Base-by-base conservation (phyloP, 2,113 vertebrate genomes). In the Orthonyx spaldingii region DNA sequence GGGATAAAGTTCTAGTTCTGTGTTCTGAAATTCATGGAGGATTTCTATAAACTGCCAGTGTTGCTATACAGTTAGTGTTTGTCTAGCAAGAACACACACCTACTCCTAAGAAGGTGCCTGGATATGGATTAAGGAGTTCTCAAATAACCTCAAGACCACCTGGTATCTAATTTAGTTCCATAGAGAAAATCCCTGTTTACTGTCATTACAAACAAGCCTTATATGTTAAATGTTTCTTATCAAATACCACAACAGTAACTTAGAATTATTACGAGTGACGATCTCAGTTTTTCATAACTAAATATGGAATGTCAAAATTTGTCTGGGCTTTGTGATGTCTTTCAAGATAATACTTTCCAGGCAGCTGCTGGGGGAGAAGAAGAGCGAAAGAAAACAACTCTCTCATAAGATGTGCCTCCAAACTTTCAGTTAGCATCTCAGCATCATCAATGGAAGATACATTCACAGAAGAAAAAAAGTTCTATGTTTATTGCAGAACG, bases 401-500 rank as follows among this genome's bases (percentile, higher is more conserved):
- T 66, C 20, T 65, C 13, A 7, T 41, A 32, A 55, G 33, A 47
- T 33, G 8, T 15, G 32, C 22, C 20, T 86, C 42, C n/a, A 56
- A 70, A 83, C 46, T 52, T 70, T 22, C 42, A 63, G 3, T 46
- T 53, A 57, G 11, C 24, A 72, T 49, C 64, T 65, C 63, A 84
- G 19, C 14, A 81, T 21, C 68, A 55, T 4, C 5, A 33, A 52
- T 13, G 19, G 33, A 60, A 93, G 14, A 71, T 12, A 47, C 3
- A 44, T 21, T 55, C 32, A 61, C 15, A 77, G 33, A 61, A 63
- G 39, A 7, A 72, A 84, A 56, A 57, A 69, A 6, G 9, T 56
- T 87, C 22, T 10, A 2, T 15, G 17, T 28, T 80, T 53, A 39
- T 4, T 65, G 53, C 22, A 6, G 20, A 61, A n/a, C 0, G 1